phyloP scores from a whole-genome alignment of 2,797 vertebrate genomes.

The Cossypha dichroa region DNA sequence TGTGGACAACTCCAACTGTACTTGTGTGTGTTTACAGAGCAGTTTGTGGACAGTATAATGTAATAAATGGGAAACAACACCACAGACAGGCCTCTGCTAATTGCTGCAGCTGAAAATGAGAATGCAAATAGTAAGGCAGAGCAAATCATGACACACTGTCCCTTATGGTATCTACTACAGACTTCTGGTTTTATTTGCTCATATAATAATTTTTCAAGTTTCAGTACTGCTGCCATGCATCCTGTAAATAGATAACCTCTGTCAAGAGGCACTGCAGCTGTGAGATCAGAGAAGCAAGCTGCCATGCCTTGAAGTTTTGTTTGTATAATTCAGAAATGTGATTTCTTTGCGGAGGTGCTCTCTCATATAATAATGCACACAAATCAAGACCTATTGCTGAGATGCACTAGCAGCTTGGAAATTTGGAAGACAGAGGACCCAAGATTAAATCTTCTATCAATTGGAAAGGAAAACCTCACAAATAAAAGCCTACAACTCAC shows the following conservation, averaged over 20 bases:
- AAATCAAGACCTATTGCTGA: background rate
- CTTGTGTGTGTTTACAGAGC: background rate
- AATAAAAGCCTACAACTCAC: background rate
- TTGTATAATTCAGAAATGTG: background rate
- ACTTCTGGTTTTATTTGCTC: background rate
- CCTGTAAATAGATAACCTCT: background rate
- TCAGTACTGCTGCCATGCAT: background rate
- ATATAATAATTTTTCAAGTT: background rate
- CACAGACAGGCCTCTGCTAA: background rate
- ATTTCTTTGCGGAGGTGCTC: background rate
- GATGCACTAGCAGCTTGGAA: background rate
- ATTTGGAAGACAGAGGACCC: background rate
- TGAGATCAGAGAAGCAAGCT: background rate
- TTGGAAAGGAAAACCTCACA: background rate
- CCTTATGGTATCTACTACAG: background rate
- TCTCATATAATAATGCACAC: background rate
- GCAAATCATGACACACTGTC: background rate
- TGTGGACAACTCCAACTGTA: accelerated
- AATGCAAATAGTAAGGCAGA: background rate
- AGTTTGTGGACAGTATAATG: background rate
- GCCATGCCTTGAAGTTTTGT: background rate
- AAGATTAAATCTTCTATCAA: background rate
- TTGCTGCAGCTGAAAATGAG: background rate
- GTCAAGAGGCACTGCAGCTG: background rate
- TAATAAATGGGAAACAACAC: background rate